These are phyloP conservation scores for Acanthopagrus latus DNA, from an alignment of 2,797 vertebrate genomes.

Conservation along the genomic window DNA sequence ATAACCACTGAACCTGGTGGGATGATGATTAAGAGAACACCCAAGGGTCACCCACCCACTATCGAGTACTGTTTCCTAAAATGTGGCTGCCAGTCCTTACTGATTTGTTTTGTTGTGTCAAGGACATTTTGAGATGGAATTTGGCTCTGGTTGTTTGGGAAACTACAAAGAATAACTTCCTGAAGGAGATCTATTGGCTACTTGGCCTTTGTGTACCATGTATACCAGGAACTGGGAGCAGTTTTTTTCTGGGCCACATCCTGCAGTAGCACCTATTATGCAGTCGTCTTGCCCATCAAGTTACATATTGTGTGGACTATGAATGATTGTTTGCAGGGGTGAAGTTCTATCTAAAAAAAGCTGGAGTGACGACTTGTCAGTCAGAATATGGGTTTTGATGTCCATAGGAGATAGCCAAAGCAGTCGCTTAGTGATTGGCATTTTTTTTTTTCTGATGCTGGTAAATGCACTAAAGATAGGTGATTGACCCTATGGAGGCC, in stretches of 20 bases:
- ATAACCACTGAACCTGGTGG: slow-evolving; percentile 61
- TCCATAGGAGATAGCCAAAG: not conserved
- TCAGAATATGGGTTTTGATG: not conserved
- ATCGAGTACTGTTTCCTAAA: slow-evolving; percentile 47
- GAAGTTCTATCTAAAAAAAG: not conserved
- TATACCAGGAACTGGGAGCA: slow-evolving; percentile 37
- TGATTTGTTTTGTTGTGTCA: slow-evolving; percentile 60
- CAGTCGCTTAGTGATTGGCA: too few relatives aligned
- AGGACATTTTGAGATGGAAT: slow-evolving; percentile 67
- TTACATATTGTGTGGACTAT: not conserved
- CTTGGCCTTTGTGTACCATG: slow-evolving; percentile 53
- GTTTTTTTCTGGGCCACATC: slow-evolving; percentile 29
- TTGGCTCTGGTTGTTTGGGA: slow-evolving; percentile 49
- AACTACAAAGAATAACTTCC: slow-evolving; percentile 76
- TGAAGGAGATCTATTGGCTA: slow-evolving; percentile 58
- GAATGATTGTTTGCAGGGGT: slow-evolving; percentile 17
- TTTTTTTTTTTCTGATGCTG: too few relatives aligned
- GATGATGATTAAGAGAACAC: slow-evolving; percentile 41
- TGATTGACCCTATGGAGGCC: too few relatives aligned
- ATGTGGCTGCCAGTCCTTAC: slow-evolving; percentile 26
- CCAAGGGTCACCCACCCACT: slow-evolving; percentile 35
- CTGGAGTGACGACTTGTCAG: not conserved
- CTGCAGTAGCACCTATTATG: slow-evolving; percentile 10
- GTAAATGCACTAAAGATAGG: too few relatives aligned
- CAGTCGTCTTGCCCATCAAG: slow-evolving; percentile 13